Percentiles rank a stretch among this genome's conserved stretches.
Conservation (phyloP, 2,888 invertebrate genomes). For the Drosophila greeni region DNA sequence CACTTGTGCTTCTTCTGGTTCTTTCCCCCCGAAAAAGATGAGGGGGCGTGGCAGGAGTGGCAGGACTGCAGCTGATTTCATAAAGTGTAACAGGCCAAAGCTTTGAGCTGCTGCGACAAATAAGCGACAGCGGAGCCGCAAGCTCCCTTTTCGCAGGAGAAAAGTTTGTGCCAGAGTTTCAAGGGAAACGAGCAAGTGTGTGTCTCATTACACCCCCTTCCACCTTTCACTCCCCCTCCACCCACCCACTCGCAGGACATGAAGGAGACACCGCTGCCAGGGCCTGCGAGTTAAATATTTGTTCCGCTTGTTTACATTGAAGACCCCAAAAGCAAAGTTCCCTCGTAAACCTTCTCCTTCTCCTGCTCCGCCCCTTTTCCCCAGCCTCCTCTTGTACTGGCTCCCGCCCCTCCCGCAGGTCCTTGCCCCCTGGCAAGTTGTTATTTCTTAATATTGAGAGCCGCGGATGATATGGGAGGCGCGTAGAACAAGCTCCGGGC, state of each 20-base stretch:
- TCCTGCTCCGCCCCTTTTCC: constrained; percentile 3
- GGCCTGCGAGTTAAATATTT: constrained; percentile 66
- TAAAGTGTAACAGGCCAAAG: constrained; percentile 70
- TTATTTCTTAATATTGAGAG: constrained; percentile 72
- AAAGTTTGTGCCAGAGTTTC: constrained; percentile 54
- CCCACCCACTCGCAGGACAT: constrained; percentile 13
- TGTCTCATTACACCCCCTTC: constrained; percentile 1
- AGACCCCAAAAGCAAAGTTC: constrained; percentile 63
- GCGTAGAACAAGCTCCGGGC: neutral
- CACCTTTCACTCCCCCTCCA: constrained; percentile 9
- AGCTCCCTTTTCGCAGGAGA: constrained; percentile 37
- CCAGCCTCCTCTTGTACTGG: constrained; percentile 13
- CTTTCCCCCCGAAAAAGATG: neutral
- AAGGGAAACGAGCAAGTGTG: constrained; percentile 1
- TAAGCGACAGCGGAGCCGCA: constrained; percentile 53
- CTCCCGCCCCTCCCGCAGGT: constrained; percentile 1
- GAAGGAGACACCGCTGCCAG: constrained; percentile 28
- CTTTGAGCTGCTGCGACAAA: constrained; percentile 71
- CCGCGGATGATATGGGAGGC: constrained; percentile 35
- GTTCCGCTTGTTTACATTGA: constrained; percentile 67
- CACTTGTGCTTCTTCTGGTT: constrained; percentile 55
- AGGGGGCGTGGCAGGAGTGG: constrained; percentile 14
- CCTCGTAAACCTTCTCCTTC: constrained; percentile 5
- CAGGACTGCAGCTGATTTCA: constrained; percentile 63
- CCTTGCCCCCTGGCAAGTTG: constrained; percentile 55